Conservation (phyloP, 2,113 vertebrate species). For the Steatornis caripensis region DNA sequence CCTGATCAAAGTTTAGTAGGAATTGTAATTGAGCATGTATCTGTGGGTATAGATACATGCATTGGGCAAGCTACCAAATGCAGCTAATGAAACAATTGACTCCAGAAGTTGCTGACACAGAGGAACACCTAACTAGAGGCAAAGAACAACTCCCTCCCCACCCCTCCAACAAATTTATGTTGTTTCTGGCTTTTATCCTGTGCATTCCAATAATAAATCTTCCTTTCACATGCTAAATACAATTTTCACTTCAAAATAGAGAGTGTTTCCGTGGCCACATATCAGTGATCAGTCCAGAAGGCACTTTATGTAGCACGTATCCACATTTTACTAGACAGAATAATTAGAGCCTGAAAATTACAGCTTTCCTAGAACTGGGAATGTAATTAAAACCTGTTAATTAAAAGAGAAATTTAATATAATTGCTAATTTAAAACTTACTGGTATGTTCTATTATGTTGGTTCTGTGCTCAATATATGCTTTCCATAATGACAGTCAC, state of each 20-base stretch:
- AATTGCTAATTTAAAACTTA: not conserved
- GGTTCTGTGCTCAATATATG: not conserved
- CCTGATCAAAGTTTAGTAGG: not conserved
- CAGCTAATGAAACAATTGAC: not conserved
- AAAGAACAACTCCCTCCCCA: fast-evolving
- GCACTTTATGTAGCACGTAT: not conserved
- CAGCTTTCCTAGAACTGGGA: not conserved
- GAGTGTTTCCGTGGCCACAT: not conserved
- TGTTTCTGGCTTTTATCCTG: not conserved
- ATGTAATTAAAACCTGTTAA: not conserved
- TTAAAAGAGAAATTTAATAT: not conserved
- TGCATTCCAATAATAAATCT: not conserved
- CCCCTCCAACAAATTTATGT: not conserved
- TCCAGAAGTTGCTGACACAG: not conserved
- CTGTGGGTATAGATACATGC: not conserved
- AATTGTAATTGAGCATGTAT: not conserved
- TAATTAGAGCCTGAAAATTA: not conserved
- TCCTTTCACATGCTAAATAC: not conserved
- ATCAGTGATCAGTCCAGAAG: not conserved
- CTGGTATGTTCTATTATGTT: not conserved
- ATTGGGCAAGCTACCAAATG: not conserved
- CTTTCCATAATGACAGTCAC: not conserved
- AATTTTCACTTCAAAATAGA: not conserved
- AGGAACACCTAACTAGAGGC: not conserved
- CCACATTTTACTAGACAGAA: not conserved